A percentile compares a stretch with the other conserved stretches of the same genome.
These are phyloP conservation scores for Bombylius major DNA, from an alignment of 2,888 invertebrate genomes.

Conservation along the genomic window DNA sequence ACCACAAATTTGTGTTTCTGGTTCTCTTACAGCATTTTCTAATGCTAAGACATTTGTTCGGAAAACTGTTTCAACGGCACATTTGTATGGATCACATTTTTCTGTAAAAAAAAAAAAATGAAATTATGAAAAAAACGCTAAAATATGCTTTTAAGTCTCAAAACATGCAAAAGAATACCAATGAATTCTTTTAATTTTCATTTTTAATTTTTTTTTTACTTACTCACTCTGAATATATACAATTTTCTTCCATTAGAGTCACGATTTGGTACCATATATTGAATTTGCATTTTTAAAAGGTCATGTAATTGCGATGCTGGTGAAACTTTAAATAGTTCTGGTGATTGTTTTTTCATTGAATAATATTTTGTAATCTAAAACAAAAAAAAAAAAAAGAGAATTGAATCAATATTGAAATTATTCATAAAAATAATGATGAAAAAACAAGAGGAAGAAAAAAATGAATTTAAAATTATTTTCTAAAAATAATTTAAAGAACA, in stretches of 20 bases:
- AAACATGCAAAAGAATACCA: too few species aligned
- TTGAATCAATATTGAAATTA: background rate
- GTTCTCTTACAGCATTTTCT: slow-evolving; percentile 41
- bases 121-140: too few species aligned
- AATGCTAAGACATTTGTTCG: slow-evolving; percentile 41
- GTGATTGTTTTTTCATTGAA: slow-evolving; percentile 36
- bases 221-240: slow-evolving; percentile 37
- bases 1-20: slow-evolving; percentile 42
- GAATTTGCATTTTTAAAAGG: slow-evolving; percentile 36
- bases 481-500: too few species aligned
- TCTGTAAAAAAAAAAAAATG: slow-evolving; percentile 22
- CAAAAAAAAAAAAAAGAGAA: background rate
- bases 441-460: too few species aligned
- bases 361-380: slow-evolving; percentile 36
- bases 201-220: slow-evolving; percentile 12
- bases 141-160: too few species aligned
- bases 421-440: too few species aligned
- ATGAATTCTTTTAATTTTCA: too few species aligned
- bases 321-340: slow-evolving; percentile 35
- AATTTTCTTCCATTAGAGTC: slow-evolving; percentile 36
- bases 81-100: slow-evolving; percentile 37
- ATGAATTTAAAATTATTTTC: too few species aligned
- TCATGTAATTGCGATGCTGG: slow-evolving; percentile 29
- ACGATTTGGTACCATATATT: slow-evolving; percentile 32
- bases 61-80: slow-evolving; percentile 40